Evolutionary conservation across 2,888 invertebrate species (phyloP).

Genomic region (Frankliniella intonsa): DNA sequence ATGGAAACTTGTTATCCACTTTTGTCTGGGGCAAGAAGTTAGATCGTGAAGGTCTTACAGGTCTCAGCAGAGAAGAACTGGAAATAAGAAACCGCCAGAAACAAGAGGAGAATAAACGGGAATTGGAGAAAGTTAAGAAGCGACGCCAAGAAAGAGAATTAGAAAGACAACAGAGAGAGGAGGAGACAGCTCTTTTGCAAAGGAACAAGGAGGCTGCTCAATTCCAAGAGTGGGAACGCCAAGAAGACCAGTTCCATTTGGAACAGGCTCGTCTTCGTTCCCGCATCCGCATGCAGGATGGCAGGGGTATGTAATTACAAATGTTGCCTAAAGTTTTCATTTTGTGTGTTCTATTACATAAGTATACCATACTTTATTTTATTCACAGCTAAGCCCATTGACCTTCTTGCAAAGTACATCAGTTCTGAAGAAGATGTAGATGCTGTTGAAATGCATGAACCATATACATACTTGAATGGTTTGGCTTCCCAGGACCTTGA

Average conservation of each 20-base stretch:
- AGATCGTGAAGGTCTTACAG: conserved; percentile 83
- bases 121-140: conserved; percentile 91
- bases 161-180: conserved; percentile 75
- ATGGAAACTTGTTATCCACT: conserved; percentile 87
- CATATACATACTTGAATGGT: conserved; percentile 91
- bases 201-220: conserved; percentile 86
- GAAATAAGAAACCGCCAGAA: conserved; percentile 79
- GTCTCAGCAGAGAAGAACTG: conserved; percentile 70
- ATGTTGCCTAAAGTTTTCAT: neutral
- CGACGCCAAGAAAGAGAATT: conserved; percentile 82
- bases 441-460: conserved; percentile 96
- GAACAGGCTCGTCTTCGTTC: conserved; percentile 92
- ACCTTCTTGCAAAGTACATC: conserved; percentile 93
- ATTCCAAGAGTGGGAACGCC: conserved; percentile 88
- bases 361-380: conserved; percentile 31
- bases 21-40: conserved; percentile 98
- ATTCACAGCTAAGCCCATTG: conserved; percentile 87
- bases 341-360: neutral
- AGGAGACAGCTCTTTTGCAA: conserved; percentile 78
- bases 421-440: conserved; percentile 84
- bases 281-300: conserved; percentile 92
- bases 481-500: conserved; percentile 86
- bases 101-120: conserved; percentile 84
- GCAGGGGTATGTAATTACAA: conserved; percentile 56
- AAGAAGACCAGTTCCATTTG: conserved; percentile 96